A percentile compares a stretch with the other conserved stretches of the same genome.
These are phyloP conservation scores for Triops longicaudatus DNA, from an alignment of 1,140 invertebrate species.

Conservation along the genomic window DNA sequence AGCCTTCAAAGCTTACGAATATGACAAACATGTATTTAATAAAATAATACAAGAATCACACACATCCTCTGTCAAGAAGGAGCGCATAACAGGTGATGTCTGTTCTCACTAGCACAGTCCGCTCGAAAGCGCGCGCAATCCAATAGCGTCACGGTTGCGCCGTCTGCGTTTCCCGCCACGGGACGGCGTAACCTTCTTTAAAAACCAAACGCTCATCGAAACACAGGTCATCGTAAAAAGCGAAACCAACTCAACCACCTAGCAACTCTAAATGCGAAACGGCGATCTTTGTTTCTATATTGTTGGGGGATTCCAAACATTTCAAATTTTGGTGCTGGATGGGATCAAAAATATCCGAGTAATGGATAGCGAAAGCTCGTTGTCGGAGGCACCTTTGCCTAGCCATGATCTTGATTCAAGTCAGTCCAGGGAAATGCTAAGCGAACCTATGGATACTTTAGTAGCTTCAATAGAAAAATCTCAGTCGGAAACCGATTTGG, in stretches of 20 bases:
- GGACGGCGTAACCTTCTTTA: too few relatives aligned
- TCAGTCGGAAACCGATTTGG: not conserved
- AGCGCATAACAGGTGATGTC: too few relatives aligned
- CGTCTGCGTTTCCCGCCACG: too few relatives aligned
- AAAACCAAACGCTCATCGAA: not conserved
- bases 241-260: not conserved
- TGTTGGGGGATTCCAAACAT: not conserved
- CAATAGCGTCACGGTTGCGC: too few relatives aligned
- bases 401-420: not conserved
- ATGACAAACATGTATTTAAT: too few relatives aligned
- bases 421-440: not conserved
- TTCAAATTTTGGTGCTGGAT: not conserved
- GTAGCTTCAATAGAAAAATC: not conserved
- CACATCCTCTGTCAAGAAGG: too few relatives aligned
- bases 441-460: not conserved
- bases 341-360: not conserved
- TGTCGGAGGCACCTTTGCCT: not conserved
- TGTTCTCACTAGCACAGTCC: too few relatives aligned
- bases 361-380: not conserved
- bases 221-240: not conserved
- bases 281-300: not conserved
- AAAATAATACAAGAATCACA: too few relatives aligned
- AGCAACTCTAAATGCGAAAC: not conserved
- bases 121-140: too few relatives aligned
- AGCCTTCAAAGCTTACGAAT: too few relatives aligned